A percentile compares a stretch with the other conserved stretches of the same genome.
These are phyloP conservation scores for Euwallacea fornicatus DNA, from an alignment of 1,140 invertebrate species.

Conservation along the genomic window DNA sequence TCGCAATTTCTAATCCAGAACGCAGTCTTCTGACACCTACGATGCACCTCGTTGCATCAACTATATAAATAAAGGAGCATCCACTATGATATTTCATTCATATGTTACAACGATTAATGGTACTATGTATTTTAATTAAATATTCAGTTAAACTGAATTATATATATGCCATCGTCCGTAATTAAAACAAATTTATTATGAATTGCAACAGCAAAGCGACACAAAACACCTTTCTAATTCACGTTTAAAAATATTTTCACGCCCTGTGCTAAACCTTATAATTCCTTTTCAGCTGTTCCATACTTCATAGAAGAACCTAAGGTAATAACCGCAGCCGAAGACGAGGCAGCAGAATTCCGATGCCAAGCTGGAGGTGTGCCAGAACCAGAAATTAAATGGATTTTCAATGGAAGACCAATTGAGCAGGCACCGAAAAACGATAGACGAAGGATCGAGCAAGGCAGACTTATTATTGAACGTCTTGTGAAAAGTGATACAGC, in stretches of 20 bases:
- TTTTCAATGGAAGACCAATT: slow-evolving; percentile 92
- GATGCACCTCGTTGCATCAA: too few species aligned
- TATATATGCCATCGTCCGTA: not conserved
- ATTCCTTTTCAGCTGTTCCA: slow-evolving; percentile 69
- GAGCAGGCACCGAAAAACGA: slow-evolving; percentile 73
- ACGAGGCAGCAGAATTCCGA: slow-evolving; percentile 82
- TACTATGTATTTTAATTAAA: not conserved
- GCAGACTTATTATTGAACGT: slow-evolving; percentile 81
- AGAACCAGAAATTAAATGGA: slow-evolving; percentile 91
- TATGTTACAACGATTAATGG: too few species aligned
- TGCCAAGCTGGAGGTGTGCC: slow-evolving; percentile 90
- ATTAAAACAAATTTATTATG: not conserved
- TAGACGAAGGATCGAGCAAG: slow-evolving; percentile 66
- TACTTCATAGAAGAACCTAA: slow-evolving; percentile 93
- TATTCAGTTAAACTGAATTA: not conserved
- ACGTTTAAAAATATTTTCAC: not conserved
- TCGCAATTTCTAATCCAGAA: not conserved
- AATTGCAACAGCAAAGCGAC: too few species aligned
- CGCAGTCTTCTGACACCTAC: too few species aligned
- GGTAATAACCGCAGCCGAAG: slow-evolving; percentile 86
- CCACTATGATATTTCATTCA: too few species aligned
- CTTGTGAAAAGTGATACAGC: slow-evolving; percentile 90
- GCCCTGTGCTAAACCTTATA: not conserved
- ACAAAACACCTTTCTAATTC: not conserved
- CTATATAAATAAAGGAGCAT: too few species aligned